phyloP scores from a whole-genome alignment of 2,113 vertebrate genomes.

The Clarias magur region DNA sequence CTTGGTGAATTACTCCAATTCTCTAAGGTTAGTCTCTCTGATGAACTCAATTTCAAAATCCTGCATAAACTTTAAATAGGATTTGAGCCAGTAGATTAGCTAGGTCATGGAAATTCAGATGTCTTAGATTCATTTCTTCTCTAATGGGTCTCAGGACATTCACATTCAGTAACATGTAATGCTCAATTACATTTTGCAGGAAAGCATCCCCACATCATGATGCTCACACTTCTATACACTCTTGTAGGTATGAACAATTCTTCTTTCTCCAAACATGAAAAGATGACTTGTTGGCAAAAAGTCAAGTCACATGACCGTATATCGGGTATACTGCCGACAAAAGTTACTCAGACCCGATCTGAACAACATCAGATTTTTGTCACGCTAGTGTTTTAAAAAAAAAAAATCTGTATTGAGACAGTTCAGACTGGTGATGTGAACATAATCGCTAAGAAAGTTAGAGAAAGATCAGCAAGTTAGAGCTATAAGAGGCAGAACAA shows the following conservation, averaged over 20 bases:
- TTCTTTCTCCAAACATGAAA: not conserved
- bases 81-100: not conserved
- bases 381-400: too few species aligned
- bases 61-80: not conserved
- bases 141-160: not conserved
- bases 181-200: not conserved
- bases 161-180: not conserved
- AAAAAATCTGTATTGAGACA: too few species aligned
- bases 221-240: not conserved
- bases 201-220: not conserved
- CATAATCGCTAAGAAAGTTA: conserved; percentile 31
- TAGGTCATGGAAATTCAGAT: not conserved
- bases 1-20: not conserved
- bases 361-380: too few species aligned
- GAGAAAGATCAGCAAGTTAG: conserved; percentile 64
- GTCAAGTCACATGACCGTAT: too few species aligned
- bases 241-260: not conserved
- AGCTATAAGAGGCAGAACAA: conserved; percentile 34
- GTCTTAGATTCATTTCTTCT: not conserved
- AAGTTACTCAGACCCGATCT: too few species aligned
- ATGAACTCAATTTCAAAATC: not conserved
- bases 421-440: too few species aligned
- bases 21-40: not conserved
- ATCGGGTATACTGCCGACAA: too few species aligned
- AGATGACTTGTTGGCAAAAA: not conserved